Evolutionary conservation across 1,140 invertebrate species (phyloP).

Genomic region (Drosophila ananassae): DNA sequence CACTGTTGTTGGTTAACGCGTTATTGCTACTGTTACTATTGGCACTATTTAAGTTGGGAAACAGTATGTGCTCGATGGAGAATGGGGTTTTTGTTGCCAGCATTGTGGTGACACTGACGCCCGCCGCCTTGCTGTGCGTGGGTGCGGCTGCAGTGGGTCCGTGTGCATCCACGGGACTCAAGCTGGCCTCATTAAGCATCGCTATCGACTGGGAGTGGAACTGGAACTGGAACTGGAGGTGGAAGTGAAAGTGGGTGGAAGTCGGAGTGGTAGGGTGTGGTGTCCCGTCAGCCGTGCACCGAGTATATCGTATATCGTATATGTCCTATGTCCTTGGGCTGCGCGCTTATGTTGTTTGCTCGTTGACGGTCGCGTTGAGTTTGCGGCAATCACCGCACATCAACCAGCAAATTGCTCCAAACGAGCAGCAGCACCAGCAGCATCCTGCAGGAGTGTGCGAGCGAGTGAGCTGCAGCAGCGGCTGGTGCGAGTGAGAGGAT

Average conservation of each 20-base stretch:
- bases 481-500: conserved; percentile 14
- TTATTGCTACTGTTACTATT: conserved; percentile 59
- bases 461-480: conserved; percentile 29
- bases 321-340: conserved; percentile 40
- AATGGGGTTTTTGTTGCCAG: conserved; percentile 82
- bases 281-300: neutral
- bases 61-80: conserved; percentile 83
- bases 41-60: conserved; percentile 79
- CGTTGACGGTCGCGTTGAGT: conserved; percentile 83
- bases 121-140: conserved; percentile 33
- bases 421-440: conserved; percentile 43
- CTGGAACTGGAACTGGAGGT: conserved; percentile 2
- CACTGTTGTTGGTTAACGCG: conserved; percentile 35
- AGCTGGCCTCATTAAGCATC: conserved; percentile 64
- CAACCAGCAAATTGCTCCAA: conserved; percentile 83
- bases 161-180: conserved; percentile 51
- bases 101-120: conserved; percentile 62
- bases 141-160: conserved; percentile 22
- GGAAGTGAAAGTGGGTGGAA: neutral
- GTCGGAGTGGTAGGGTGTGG: neutral
- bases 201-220: conserved; percentile 48
- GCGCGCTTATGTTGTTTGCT: conserved; percentile 78
- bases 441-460: conserved; percentile 22
- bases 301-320: conserved; percentile 6
- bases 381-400: conserved; percentile 83